A percentile compares a stretch with the other conserved stretches of the same genome.
Conservation (phyloP, 2,797 vertebrate species). For the Bradypus variegatus region DNA sequence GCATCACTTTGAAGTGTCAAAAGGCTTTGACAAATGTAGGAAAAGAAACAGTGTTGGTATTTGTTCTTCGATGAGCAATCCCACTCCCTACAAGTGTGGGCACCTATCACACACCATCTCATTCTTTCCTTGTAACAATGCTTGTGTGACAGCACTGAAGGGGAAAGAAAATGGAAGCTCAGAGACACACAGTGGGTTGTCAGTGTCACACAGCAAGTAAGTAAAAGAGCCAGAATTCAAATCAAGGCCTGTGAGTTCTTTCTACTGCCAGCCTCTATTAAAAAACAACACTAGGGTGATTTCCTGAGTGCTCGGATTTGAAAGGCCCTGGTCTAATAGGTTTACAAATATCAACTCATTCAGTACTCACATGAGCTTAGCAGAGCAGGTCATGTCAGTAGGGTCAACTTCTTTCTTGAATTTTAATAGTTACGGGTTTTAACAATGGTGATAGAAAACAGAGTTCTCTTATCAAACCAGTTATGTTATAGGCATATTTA, state of each 20-base stretch:
- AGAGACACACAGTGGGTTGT: background rate
- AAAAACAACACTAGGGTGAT: background rate
- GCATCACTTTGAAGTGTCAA: background rate
- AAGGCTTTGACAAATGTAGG: background rate
- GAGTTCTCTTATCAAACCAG: background rate
- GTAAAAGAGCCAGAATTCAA: background rate
- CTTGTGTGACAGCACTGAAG: background rate
- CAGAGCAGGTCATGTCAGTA: background rate
- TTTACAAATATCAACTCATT: background rate
- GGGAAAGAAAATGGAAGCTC: background rate
- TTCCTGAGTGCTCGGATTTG: background rate
- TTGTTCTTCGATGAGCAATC: background rate
- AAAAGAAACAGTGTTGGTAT: background rate
- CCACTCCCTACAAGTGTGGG: background rate
- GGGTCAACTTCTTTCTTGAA: background rate
- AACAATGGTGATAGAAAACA: background rate
- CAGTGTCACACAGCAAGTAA: background rate
- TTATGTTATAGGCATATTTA: background rate
- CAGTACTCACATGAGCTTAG: background rate
- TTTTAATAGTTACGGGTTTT: background rate
- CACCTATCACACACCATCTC: background rate
- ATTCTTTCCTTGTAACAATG: background rate
- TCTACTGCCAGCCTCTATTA: background rate
- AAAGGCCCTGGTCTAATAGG: background rate
- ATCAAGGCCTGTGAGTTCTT: background rate